Evolutionary conservation across 2,888 invertebrate species (phyloP).

Genomic region (Branchellion lobata): DNA sequence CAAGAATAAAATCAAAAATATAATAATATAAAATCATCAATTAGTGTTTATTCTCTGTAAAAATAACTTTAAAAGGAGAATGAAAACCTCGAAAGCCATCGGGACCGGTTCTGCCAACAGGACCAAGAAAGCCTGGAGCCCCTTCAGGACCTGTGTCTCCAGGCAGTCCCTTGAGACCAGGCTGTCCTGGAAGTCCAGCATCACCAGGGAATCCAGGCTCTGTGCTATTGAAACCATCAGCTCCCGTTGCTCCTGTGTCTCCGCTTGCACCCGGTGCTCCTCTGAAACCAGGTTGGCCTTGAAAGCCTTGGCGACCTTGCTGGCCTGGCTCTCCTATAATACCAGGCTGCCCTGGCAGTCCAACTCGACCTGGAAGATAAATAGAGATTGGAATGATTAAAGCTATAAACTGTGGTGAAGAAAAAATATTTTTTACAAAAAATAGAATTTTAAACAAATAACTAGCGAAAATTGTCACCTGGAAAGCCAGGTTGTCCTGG

Average conservation of each 20-base stretch:
- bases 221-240: not conserved
- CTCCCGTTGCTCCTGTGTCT: not conserved
- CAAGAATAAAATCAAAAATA: too few relatives aligned
- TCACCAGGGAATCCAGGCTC: slow-evolving; percentile 38
- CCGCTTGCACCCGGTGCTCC: not conserved
- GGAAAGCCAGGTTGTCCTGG: slow-evolving; percentile 35
- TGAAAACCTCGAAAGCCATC: slow-evolving; percentile 16
- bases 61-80: not conserved
- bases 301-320: slow-evolving; percentile 35
- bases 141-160: slow-evolving; percentile 43
- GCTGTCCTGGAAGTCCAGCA: slow-evolving; percentile 42
- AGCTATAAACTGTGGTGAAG: too few relatives aligned
- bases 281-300: slow-evolving; percentile 39
- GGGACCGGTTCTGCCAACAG: slow-evolving; percentile 14
- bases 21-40: too few relatives aligned
- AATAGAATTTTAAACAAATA: not conserved
- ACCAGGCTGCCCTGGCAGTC: slow-evolving; percentile 33
- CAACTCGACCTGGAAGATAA: slow-evolving; percentile 27
- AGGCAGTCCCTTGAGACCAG: slow-evolving; percentile 39
- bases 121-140: slow-evolving; percentile 37
- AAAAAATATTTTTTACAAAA: too few relatives aligned
- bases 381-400: too few relatives aligned
- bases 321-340: slow-evolving; percentile 28
- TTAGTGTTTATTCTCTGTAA: too few relatives aligned
- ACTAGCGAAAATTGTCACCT: not conserved